These are phyloP conservation scores for Otis tarda DNA, from an alignment of 2,113 vertebrate genomes.

Conservation along the genomic window DNA sequence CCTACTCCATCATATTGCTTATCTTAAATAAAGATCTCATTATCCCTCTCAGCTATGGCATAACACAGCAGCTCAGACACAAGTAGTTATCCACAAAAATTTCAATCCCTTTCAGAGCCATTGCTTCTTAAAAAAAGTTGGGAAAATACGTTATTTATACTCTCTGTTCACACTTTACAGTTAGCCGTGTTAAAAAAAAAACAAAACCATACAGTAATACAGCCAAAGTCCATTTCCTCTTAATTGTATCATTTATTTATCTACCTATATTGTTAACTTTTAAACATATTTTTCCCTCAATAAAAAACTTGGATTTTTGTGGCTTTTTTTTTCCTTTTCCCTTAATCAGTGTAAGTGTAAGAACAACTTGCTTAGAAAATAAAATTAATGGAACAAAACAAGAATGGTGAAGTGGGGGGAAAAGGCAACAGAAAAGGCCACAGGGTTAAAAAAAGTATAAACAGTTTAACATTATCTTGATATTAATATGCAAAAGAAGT, in stretches of 20 bases:
- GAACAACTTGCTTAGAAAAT: background rate
- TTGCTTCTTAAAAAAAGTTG: background rate
- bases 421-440: background rate
- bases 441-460: background rate
- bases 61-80: background rate
- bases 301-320: background rate
- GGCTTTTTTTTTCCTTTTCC: background rate
- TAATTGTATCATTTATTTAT: background rate
- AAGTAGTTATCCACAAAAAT: background rate
- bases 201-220: background rate
- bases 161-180: background rate
- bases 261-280: background rate
- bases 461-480: background rate
- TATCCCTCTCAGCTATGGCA: background rate
- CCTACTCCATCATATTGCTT: background rate
- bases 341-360: background rate
- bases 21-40: background rate
- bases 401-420: fast-evolving
- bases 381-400: background rate
- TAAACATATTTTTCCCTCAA: background rate
- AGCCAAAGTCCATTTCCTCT: background rate
- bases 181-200: background rate
- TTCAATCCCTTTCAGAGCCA: background rate
- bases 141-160: background rate
- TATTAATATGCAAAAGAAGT: background rate